phyloP scores from a whole-genome alignment of 2,113 vertebrate species.

The Typhlomys cinereus region DNA sequence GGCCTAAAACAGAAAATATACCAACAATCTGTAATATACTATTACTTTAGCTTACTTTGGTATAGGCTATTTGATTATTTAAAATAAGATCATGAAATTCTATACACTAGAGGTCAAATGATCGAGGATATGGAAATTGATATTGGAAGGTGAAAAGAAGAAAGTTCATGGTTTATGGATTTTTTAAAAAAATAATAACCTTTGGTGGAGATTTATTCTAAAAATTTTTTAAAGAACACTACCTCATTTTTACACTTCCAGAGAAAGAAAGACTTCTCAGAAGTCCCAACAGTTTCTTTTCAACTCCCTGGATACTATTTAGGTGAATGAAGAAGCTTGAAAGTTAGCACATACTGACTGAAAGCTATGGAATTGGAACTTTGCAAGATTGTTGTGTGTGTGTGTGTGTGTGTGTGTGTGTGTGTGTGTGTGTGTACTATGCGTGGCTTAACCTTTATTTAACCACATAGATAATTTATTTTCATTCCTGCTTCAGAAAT shows the following conservation, averaged over 20 bases:
- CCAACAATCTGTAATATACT: not conserved
- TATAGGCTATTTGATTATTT: not conserved
- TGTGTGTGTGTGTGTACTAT: not conserved
- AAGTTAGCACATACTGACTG: not conserved
- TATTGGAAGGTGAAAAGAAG: not conserved
- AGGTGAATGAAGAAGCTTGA: not conserved
- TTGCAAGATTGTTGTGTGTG: conserved; percentile 2
- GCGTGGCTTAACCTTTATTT: not conserved
- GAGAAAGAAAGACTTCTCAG: not conserved
- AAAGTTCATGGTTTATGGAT: not conserved
- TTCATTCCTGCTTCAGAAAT: not conserved
- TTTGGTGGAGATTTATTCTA: not conserved
- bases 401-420: too few relatives aligned
- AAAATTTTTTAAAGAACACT: not conserved
- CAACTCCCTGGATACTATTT: not conserved
- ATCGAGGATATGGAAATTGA: not conserved
- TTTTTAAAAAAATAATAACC: not conserved
- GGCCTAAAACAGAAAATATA: not conserved
- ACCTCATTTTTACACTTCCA: not conserved
- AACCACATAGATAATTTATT: not conserved
- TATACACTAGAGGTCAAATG: not conserved
- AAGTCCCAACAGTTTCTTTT: not conserved
- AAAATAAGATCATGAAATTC: not conserved
- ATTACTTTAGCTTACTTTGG: not conserved
- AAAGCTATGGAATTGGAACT: not conserved